Evolutionary conservation across 2,797 vertebrate species (phyloP), one percentile per base, ranked within the genome.

Genomic region (Oryzias sinensis): DNA sequence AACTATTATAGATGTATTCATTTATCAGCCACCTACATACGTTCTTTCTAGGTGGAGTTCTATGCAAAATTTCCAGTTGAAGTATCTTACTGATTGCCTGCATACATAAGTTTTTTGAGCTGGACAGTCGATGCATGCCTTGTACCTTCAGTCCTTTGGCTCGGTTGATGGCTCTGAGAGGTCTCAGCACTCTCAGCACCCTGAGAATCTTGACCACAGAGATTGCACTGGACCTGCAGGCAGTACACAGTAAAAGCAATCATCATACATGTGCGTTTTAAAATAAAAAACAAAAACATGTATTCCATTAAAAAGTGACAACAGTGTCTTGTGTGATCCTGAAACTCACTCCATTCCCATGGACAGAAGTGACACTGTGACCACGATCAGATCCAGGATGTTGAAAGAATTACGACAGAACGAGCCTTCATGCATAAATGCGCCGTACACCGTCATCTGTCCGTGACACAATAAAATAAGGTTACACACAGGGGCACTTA

Each of bases 361-460:
- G 64, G 97, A 99, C 70, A 98, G 94, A 58, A 99, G 94, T 0
- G 97, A 99, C 54, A 99, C 97, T 0, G 87, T 88, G 0, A 99
- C 97, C 72, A 99, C 97, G 59, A 99, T 87, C 74, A 99, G 92
- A 86, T 99, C 97, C 46, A 99, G 91, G 82, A 98, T 98, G 81
- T 99, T 99, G 92, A 99, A 99, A 61, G 93, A 96, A 87, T 97
- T 99, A 59, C 97, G 94, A 77, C 97, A 99, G 91, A 99, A 99
- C 47, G 97, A 99, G 53, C 97, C 97, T 65, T 94, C 92, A 62
- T 99, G 97, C 83, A 99, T 94, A 84, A 99, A 95, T 5, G 97
- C 97, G 3, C 97, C 97, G 0, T 96, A 99, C 41, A 95, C 88
- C 0, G 95, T 98, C 97, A 99, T 99, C 97, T 99, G 86, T 74